These are phyloP conservation scores for Sparidentex hasta DNA, from an alignment of 2,797 vertebrate genomes.

Conservation along the genomic window DNA sequence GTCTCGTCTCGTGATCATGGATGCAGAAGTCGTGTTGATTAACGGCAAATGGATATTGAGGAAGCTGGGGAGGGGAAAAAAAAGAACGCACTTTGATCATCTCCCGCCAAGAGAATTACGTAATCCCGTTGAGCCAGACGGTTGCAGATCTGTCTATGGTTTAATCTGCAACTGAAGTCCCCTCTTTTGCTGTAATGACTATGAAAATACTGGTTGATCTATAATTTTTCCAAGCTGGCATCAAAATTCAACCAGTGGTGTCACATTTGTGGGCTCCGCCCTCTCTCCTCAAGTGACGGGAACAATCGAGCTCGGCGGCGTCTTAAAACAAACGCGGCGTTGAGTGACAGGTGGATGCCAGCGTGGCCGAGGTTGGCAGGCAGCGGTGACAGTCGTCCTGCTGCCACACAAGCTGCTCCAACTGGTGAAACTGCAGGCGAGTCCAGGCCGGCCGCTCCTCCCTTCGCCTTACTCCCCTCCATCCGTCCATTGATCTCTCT, in stretches of 20 bases:
- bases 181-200: conserved; percentile 1
- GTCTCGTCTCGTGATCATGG: neutral
- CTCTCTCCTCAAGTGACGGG: conserved; percentile 4
- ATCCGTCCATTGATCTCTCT: conserved; percentile 12
- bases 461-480: conserved; percentile 36
- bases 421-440: conserved; percentile 54
- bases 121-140: neutral
- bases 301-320: conserved; percentile 43
- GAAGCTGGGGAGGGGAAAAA: too few relatives aligned
- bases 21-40: neutral
- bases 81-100: neutral
- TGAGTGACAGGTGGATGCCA: conserved; percentile 84
- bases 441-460: conserved; percentile 62
- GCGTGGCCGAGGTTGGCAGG: conserved; percentile 78
- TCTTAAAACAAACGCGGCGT: conserved; percentile 51
- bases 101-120: neutral
- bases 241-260: neutral
- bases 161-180: neutral
- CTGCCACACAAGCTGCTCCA: conserved; percentile 86
- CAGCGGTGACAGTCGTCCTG: conserved; percentile 80
- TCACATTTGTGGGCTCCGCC: neutral
- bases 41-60: neutral
- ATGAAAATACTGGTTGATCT: neutral
- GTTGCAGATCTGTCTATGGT: neutral
- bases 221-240: neutral